These are phyloP conservation scores for Plutella xylostella DNA, from an alignment of 2,888 invertebrate genomes.

Conservation along the genomic window DNA sequence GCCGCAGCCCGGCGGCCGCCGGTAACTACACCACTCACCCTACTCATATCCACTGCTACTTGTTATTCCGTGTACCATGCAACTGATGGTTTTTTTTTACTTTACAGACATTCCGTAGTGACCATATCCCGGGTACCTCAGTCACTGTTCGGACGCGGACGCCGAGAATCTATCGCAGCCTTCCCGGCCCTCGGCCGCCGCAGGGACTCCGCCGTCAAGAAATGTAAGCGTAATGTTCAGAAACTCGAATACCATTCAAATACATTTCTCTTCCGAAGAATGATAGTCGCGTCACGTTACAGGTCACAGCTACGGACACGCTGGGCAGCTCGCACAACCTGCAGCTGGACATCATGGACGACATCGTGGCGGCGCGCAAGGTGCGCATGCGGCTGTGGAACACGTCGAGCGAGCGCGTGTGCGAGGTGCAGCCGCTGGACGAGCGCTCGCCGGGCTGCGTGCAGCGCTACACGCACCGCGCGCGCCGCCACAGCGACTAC, in stretches of 20 bases:
- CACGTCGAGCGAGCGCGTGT: constrained; percentile 82
- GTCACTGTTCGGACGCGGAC: constrained; percentile 79
- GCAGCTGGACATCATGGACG: constrained; percentile 89
- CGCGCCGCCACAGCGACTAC: constrained; percentile 79
- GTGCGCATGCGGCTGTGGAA: constrained; percentile 88
- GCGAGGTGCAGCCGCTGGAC: constrained; percentile 84
- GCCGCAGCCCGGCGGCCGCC: constrained; percentile 79
- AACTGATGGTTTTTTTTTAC: neutral
- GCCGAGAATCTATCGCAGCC: constrained; percentile 85
- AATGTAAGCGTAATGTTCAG: constrained; percentile 39
- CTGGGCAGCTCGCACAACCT: constrained; percentile 85
- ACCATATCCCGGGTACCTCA: constrained; percentile 87
- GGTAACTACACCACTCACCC: constrained; percentile 24
- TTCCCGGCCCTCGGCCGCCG: constrained; percentile 72
- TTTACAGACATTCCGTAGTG: constrained; percentile 82
- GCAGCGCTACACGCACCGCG: constrained; percentile 70
- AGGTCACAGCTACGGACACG: constrained; percentile 78
- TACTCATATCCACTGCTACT: neutral
- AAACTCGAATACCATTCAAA: neutral
- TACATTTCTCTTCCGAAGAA: neutral
- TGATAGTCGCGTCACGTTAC: constrained; percentile 16
- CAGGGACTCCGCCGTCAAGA: constrained; percentile 49
- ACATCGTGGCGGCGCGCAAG: constrained; percentile 85
- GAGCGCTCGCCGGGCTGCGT: constrained; percentile 72
- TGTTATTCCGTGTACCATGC: neutral